Percentiles rank a stretch among this genome's conserved stretches.
These are phyloP conservation scores for Steinernema hermaphroditum DNA, from an alignment of 2,888 invertebrate species.

Conservation along the genomic window DNA sequence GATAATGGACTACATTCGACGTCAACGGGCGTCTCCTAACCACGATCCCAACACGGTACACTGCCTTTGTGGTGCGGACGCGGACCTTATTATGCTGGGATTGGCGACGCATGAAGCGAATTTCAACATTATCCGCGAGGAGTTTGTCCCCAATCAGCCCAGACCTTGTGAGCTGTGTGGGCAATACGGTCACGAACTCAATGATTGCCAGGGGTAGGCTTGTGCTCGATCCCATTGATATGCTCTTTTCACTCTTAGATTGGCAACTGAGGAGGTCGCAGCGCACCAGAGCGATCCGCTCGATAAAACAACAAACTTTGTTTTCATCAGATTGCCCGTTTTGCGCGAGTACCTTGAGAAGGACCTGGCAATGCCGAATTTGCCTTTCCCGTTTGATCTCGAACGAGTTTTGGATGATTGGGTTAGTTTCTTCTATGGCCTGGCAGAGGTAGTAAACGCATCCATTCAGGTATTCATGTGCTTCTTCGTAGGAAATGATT, in stretches of 20 bases:
- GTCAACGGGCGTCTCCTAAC: slow-evolving; percentile 80
- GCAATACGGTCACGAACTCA: slow-evolving; percentile 70
- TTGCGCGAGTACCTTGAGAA: slow-evolving; percentile 87
- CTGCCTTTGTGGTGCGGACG: slow-evolving; percentile 93
- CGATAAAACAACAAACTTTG: slow-evolving; percentile 63
- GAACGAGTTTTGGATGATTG: slow-evolving; percentile 95
- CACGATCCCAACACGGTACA: slow-evolving; percentile 96
- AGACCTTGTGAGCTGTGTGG: slow-evolving; percentile 93
- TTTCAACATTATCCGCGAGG: slow-evolving; percentile 94
- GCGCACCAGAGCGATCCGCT: slow-evolving; percentile 57
- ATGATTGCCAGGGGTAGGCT: slow-evolving; percentile 58
- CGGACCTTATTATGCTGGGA: slow-evolving; percentile 91
- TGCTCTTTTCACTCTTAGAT: slow-evolving; percentile 27
- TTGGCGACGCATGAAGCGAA: slow-evolving; percentile 97
- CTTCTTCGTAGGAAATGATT: slow-evolving; percentile 95
- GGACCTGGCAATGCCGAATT: slow-evolving; percentile 85
- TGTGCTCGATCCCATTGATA: background rate
- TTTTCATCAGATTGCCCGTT: slow-evolving; percentile 82
- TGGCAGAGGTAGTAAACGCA: no score
- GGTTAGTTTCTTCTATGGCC: slow-evolving; percentile 73
- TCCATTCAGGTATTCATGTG: slow-evolving; percentile 81
- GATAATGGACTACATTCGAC: slow-evolving; percentile 98
- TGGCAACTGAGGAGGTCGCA: slow-evolving; percentile 52
- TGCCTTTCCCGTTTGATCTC: slow-evolving; percentile 91
- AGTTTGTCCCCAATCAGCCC: slow-evolving; percentile 95